phyloP scores from a whole-genome alignment of 2,888 invertebrate species.

The Conistra vaccinii region DNA sequence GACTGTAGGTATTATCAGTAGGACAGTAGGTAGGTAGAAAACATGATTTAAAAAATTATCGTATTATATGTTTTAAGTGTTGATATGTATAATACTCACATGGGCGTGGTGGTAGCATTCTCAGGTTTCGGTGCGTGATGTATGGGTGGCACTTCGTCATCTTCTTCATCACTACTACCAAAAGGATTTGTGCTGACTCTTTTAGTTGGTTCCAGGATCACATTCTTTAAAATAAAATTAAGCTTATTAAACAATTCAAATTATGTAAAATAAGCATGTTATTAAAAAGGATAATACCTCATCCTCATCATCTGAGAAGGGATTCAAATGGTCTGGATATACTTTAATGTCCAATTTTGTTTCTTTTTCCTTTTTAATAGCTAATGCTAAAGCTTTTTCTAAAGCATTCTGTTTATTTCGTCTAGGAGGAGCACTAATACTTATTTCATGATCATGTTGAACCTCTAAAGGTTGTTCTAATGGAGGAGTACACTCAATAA shows the following conservation, averaged over 20 bases:
- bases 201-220: slow-evolving; percentile 76
- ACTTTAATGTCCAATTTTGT: slow-evolving; percentile 66
- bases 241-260: not conserved
- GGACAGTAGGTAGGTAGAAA: not conserved
- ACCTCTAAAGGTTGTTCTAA: slow-evolving; percentile 62
- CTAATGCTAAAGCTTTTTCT: slow-evolving; percentile 69
- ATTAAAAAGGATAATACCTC: slow-evolving; percentile 68
- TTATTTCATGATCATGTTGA: slow-evolving; percentile 75
- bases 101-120: slow-evolving; percentile 74
- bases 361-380: slow-evolving; percentile 63
- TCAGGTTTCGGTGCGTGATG: slow-evolving; percentile 72
- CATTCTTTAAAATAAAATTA: slow-evolving; percentile 72
- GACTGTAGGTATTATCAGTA: not conserved
- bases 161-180: slow-evolving; percentile 92
- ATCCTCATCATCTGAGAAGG: slow-evolving; percentile 93
- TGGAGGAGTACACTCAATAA: slow-evolving; percentile 58
- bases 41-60: not conserved
- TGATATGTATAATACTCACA: slow-evolving; percentile 73
- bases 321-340: slow-evolving; percentile 96
- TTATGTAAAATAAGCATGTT: not conserved
- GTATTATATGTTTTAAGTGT: not conserved
- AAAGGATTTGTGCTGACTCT: slow-evolving; percentile 92
- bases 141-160: slow-evolving; percentile 84
- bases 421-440: slow-evolving; percentile 86
- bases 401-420: slow-evolving; percentile 79